Percentiles rank a stretch among this genome's conserved stretches.
phyloP scores from a whole-genome alignment of 2,113 vertebrate genomes.

The Pyxicephalus adspersus region DNA sequence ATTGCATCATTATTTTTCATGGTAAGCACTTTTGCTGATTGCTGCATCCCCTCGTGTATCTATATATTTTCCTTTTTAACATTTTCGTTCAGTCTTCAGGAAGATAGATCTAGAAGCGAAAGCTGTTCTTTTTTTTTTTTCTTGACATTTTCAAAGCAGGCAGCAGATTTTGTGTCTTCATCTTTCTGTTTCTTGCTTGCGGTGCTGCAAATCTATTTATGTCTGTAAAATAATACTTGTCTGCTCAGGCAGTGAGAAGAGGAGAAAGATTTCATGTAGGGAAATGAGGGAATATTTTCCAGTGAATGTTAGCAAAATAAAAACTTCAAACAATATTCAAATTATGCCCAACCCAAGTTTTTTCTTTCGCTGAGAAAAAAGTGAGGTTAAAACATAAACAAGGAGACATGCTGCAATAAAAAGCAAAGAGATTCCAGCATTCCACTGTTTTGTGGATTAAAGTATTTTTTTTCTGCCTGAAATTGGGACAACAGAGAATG shows the following conservation, averaged over 20 bases:
- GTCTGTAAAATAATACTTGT: neutral
- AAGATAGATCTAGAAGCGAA: constrained; percentile 5
- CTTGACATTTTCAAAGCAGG: neutral
- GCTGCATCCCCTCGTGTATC: neutral
- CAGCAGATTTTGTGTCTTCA: neutral
- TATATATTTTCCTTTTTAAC: constrained; percentile 27
- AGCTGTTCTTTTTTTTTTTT: neutral
- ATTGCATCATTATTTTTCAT: constrained; percentile 15
- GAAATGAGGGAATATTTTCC: too few species aligned
- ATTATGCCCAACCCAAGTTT: too few species aligned
- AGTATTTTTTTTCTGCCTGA: too few species aligned
- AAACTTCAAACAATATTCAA: too few species aligned
- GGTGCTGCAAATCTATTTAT: neutral
- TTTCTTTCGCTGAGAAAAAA: too few species aligned
- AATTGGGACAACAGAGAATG: too few species aligned
- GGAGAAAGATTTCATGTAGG: neutral
- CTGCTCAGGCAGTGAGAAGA: neutral
- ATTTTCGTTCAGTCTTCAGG: neutral
- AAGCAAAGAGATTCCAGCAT: too few species aligned
- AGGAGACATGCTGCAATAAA: too few species aligned
- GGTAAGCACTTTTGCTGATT: constrained; percentile 13
- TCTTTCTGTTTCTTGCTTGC: neutral
- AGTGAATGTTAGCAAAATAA: too few species aligned
- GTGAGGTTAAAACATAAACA: too few species aligned
- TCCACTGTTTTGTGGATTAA: too few species aligned